phyloP scores from a whole-genome alignment of 2,113 vertebrate species.

The Phalacrocorax carbo region DNA sequence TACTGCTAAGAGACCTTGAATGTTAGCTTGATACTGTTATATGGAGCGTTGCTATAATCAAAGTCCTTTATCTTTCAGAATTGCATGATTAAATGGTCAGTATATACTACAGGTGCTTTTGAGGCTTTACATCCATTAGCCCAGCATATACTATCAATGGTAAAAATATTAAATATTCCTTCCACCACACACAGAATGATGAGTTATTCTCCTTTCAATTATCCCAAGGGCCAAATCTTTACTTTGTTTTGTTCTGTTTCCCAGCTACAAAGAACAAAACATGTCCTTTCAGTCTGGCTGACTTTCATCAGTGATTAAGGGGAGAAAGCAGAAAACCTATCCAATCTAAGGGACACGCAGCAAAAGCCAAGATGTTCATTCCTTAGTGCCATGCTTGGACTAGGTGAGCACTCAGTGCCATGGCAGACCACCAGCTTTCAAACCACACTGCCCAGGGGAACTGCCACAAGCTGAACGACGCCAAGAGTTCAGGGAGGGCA shows the following conservation, averaged over 20 bases:
- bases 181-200: slow-evolving; percentile 15
- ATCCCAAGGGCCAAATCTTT: slow-evolving; percentile 32
- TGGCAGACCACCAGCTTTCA: background rate
- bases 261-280: slow-evolving; percentile 50
- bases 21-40: background rate
- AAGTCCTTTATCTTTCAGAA: background rate
- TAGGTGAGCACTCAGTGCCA: background rate
- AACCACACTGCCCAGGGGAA: background rate
- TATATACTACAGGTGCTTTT: background rate
- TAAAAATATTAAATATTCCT: slow-evolving; percentile 23
- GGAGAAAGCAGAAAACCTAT: background rate
- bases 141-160: background rate
- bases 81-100: background rate
- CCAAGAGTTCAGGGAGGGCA: background rate
- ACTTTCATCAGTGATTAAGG: slow-evolving; percentile 22
- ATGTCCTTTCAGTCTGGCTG: slow-evolving; percentile 47
- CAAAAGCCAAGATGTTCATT: background rate
- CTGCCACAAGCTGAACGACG: background rate
- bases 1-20: background rate
- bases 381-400: background rate
- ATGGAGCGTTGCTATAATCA: background rate
- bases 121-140: background rate
- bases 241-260: slow-evolving; percentile 60
- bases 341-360: background rate
- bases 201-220: slow-evolving; percentile 12